A percentile compares a stretch with the other conserved stretches of the same genome.
Evolutionary conservation across 92 coral and sea anemone genomes (phyloP).

Genomic region (Porites lobata): DNA sequence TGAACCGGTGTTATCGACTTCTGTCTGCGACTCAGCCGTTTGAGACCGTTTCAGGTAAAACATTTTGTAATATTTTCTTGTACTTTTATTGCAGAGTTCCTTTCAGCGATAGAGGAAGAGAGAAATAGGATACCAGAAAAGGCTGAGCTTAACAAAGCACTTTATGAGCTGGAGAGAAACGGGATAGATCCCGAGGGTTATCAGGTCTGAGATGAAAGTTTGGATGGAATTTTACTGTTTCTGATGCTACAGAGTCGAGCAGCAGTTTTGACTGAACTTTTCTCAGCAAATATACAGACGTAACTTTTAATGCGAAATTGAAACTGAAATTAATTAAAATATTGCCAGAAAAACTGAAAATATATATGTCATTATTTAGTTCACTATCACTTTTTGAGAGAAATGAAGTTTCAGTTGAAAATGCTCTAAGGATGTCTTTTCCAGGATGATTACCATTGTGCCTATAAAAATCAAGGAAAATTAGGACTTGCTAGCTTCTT

Average conservation of each 20-base stretch:
- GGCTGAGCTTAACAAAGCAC: constrained; percentile 15
- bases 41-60: no score
- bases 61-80: no score
- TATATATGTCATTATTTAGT: no score
- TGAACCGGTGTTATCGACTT: no score
- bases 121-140: constrained; percentile 3
- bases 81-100: constrained; percentile 9
- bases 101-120: background rate
- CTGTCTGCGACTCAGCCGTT: background rate
- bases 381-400: no score
- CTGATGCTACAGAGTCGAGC: background rate
- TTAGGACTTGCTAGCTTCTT: no score
- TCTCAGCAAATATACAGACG: background rate
- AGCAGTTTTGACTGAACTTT: background rate
- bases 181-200: constrained; percentile 34
- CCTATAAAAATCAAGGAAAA: no score
- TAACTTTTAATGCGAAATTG: background rate
- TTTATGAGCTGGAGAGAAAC: constrained; percentile 18
- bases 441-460: no score
- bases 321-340: no score
- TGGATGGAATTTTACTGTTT: background rate
- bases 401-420: no score
- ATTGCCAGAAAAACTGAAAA: background rate
- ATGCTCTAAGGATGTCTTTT: no score
- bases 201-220: background rate